Evolutionary conservation across 1,140 invertebrate species (phyloP).

Genomic region (Drosophila orosa): DNA sequence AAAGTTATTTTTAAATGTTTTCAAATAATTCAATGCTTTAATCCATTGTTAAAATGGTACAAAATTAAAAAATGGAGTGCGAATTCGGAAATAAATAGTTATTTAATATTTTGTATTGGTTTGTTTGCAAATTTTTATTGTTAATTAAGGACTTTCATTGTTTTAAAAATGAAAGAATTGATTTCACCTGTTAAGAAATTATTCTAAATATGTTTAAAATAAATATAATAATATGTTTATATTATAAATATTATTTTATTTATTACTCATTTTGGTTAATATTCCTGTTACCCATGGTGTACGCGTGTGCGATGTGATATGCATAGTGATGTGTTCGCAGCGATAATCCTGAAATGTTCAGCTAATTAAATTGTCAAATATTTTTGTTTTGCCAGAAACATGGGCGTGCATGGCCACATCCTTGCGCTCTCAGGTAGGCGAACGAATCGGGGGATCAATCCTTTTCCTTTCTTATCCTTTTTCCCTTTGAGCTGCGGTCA

Average conservation of each 20-base stretch:
- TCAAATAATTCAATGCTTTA: too few species aligned
- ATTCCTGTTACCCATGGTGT: background rate
- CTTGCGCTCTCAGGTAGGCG: constrained; percentile 19
- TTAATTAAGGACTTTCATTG: too few species aligned
- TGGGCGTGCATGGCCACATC: constrained; percentile 8
- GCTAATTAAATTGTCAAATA: constrained; percentile 84
- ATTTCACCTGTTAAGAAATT: too few species aligned
- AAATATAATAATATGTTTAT: background rate
- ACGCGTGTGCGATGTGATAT: constrained; percentile 18
- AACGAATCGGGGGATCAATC: constrained; percentile 5
- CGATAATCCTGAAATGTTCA: constrained; percentile 74
- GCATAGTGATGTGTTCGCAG: constrained; percentile 25
- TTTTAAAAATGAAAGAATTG: too few species aligned
- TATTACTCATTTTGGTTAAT: background rate
- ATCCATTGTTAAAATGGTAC: too few species aligned
- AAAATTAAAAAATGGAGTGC: too few species aligned
- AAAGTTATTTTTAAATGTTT: too few species aligned
- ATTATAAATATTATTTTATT: background rate
- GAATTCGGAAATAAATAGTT: too few species aligned
- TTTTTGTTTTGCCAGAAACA: constrained; percentile 44
- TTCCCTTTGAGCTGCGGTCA: constrained; percentile 34
- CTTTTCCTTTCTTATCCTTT: constrained; percentile 22
- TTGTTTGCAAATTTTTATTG: too few species aligned
- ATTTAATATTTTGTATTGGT: too few species aligned
- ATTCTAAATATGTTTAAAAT: too few species aligned